These are phyloP conservation scores for Mustela lutreola DNA, from an alignment of 2,113 vertebrate genomes.

Conservation along the genomic window DNA sequence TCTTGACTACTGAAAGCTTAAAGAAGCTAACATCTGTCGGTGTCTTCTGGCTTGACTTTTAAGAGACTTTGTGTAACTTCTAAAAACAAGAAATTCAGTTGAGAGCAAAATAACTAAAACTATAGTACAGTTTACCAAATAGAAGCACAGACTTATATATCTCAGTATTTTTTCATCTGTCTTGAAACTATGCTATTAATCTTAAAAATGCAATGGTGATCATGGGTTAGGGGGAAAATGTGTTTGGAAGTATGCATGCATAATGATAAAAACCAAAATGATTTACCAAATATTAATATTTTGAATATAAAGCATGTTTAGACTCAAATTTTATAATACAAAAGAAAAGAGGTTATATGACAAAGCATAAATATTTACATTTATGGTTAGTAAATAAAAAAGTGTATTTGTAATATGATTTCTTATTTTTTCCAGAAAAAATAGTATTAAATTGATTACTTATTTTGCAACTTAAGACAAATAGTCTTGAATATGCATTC, in stretches of 20 bases:
- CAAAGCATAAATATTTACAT: not conserved
- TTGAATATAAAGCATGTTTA: conserved; percentile 7
- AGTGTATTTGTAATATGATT: not conserved
- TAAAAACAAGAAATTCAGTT: conserved; percentile 6
- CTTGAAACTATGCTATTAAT: conserved; percentile 13
- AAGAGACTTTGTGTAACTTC: not conserved
- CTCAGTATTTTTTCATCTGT: not conserved
- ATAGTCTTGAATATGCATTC: not conserved
- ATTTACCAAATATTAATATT: not conserved
- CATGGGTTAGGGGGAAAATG: not conserved
- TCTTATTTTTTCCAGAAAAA: not conserved
- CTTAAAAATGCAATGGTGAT: not conserved
- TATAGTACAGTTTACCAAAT: not conserved
- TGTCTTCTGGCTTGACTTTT: conserved; percentile 52
- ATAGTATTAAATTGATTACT: not conserved
- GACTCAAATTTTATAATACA: not conserved
- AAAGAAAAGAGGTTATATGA: not conserved
- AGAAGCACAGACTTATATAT: not conserved
- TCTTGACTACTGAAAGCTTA: conserved; percentile 16
- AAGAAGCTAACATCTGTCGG: conserved; percentile 57
- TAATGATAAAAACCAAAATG: not conserved
- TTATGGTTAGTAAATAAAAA: not conserved
- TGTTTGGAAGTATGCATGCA: not conserved
- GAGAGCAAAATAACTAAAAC: not conserved
- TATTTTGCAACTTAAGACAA: conserved; percentile 35